These are phyloP conservation scores for Nephrotoma appendiculata DNA, from an alignment of 2,888 invertebrate genomes.

Conservation along the genomic window DNA sequence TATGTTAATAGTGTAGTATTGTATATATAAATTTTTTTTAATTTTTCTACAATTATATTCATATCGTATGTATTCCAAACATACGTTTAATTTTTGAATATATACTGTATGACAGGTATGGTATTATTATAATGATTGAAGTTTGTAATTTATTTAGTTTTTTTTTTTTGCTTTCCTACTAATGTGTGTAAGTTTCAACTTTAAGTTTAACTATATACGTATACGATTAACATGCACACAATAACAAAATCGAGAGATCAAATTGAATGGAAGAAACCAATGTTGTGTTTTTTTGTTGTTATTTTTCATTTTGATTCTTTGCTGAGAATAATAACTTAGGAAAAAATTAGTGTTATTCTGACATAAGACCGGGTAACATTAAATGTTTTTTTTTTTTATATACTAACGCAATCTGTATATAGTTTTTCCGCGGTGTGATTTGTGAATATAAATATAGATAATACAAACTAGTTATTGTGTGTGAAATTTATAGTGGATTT, in stretches of 20 bases:
- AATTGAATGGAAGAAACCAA: slow-evolving; percentile 4
- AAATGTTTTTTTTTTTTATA: neutral
- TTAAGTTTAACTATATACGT: neutral
- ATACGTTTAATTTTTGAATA: neutral
- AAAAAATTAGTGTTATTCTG: slow-evolving; percentile 3
- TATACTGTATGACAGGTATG: slow-evolving; percentile 2
- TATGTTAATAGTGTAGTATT: neutral
- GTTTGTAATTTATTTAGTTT: slow-evolving; percentile 3
- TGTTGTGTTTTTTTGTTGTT: neutral
- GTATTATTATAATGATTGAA: slow-evolving; percentile 4
- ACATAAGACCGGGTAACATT: slow-evolving; percentile 4
- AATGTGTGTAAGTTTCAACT: neutral
- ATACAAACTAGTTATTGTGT: neutral
- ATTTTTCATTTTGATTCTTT: neutral
- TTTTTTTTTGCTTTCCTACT: neutral
- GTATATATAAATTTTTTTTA: neutral
- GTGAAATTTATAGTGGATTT: neutral
- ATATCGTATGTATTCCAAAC: neutral
- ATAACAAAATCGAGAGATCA: neutral
- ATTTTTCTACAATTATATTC: neutral
- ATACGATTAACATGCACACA: neutral
- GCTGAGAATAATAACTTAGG: neutral
- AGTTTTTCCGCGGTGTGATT: neutral
- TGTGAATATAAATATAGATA: neutral
- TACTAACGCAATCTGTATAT: neutral